Evolutionary conservation across 2,797 vertebrate species (phyloP), one percentile per base, ranked within the genome.

Genomic region (Huso huso): DNA sequence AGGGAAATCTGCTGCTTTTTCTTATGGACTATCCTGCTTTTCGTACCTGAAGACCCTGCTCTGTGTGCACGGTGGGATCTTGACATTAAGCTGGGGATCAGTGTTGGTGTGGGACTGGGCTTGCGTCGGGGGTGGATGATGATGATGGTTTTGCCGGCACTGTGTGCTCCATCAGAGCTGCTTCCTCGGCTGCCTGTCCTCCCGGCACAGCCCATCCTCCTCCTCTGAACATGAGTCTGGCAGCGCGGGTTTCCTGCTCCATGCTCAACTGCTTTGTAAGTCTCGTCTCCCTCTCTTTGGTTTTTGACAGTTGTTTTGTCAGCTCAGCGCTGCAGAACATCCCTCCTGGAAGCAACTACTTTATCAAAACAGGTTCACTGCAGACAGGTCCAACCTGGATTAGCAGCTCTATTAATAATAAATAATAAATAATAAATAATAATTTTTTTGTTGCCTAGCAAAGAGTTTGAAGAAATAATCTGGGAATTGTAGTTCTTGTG

Each of bases 211-310:
- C 83, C 85, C 82, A 68, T 76, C 82, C 82, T 84, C 51, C 66
- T 81, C 84, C 82, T 83, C 79, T 75, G 89, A 92, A 89, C 93
- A 98, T 98, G 96, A 98, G 91, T 91, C 88, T 94, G 87, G 85
- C 89, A 80, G 89, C 93, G 92, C 93, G 92, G 55, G 90, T 94
- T 80, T 93, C 95, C 90, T 99, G 96, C 88, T 99, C 94, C 83
- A 93, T 98, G 95, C 95, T 99, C 84, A 98, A 95, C 93, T 99
- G 96, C 90, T 99, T 99, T 75, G 95, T 99, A 92, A 98, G 95
- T 97, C 72, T 63, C 67, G 49, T 48, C 23, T 51, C 23, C 23
- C 23, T 37, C 23, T 2, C 23, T 37, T 37, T 37, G 15, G 15
- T 18, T 18, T 18, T 18, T 18, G 15, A 18, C 15, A 18, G 15